Evolutionary conservation across 2,113 vertebrate species (phyloP), one percentile per base, ranked within the genome.

Genomic region (Oncorhynchus clarkii): DNA sequence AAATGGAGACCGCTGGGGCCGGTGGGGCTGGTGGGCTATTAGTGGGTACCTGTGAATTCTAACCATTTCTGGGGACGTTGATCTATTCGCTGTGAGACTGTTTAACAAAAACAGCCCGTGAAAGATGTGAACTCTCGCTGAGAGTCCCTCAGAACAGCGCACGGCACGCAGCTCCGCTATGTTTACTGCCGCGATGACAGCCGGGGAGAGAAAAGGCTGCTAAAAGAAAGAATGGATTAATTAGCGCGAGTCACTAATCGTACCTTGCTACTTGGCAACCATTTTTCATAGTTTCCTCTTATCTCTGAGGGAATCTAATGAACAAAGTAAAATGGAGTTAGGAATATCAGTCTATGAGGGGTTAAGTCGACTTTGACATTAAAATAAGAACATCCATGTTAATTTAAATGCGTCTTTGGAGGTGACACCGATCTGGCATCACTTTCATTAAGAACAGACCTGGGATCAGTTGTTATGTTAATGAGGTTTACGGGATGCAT

Each of bases 111-210:
- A 88, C 83, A 87, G 90, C 79, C 85, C 69, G 49, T 59, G 6
- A 82, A 87, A 90, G 89, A 91, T 11, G 70, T 84, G 60, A 94
- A 91, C 73, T 89, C 85, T 85, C 84, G 70, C 75, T 94, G 77
- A 83, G 85, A 79, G 81, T 73, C 72, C 49, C 74, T 83, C 62
- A 70, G 78, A 85, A 90, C 89, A 14, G 91, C 69, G 72, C 0
- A 85, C 82, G 84, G 73, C 0, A 57, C 29, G 75, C 81, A 45
- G 73, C 79, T 69, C 75, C 11, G 27, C 71, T 75, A 76, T 82
- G 74, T 85, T 82, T 80, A 82, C 51, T 77, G 67, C 69, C 12
- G 51, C 2, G 51, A 14, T 71, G 20, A 80, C 59, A 84, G 71
- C 67, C 31, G 59, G 51, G 9, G 65, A 67, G 24, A 64, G 22